Percentiles rank a stretch among this genome's conserved stretches.
These are phyloP conservation scores for Cotesia typhae DNA, from an alignment of 1,140 invertebrate species.

Conservation along the genomic window DNA sequence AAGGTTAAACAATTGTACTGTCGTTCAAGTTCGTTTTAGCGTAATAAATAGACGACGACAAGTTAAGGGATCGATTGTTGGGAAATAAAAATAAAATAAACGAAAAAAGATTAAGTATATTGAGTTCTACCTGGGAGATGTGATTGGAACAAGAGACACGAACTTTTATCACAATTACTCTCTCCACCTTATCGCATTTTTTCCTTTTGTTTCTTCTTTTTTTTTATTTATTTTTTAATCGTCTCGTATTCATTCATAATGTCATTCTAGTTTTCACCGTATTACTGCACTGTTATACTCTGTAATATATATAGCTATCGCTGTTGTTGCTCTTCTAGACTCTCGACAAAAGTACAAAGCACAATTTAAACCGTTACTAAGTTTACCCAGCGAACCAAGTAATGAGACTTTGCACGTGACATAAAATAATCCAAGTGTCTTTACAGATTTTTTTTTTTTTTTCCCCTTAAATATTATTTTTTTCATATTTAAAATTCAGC, in stretches of 20 bases:
- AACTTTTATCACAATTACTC: constrained; percentile 51
- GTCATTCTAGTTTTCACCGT: background rate
- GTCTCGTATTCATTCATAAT: constrained; percentile 28
- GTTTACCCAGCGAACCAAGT: constrained; percentile 5
- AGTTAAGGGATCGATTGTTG: constrained; percentile 1
- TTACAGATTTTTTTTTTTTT: background rate
- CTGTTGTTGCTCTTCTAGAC: constrained; percentile 3
- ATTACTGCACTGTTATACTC: no score
- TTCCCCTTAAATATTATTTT: background rate
- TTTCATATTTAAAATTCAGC: no score
- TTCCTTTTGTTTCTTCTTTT: no score
- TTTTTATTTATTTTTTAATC: no score
- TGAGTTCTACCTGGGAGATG: background rate
- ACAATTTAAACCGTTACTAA: background rate
- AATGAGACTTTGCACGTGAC: constrained; percentile 33
- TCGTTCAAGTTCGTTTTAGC: no score
- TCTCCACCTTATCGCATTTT: no score
- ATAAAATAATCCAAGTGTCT: constrained; percentile 22
- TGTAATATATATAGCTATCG: background rate
- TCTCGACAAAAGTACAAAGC: constrained; percentile 18
- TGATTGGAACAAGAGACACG: constrained; percentile 32
- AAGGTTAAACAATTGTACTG: no score
- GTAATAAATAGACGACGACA: no score
- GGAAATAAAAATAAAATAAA: no score
- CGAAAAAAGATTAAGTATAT: background rate